These are phyloP conservation scores for Yponomeuta sedellus DNA, from an alignment of 2,888 invertebrate genomes.

Conservation along the genomic window DNA sequence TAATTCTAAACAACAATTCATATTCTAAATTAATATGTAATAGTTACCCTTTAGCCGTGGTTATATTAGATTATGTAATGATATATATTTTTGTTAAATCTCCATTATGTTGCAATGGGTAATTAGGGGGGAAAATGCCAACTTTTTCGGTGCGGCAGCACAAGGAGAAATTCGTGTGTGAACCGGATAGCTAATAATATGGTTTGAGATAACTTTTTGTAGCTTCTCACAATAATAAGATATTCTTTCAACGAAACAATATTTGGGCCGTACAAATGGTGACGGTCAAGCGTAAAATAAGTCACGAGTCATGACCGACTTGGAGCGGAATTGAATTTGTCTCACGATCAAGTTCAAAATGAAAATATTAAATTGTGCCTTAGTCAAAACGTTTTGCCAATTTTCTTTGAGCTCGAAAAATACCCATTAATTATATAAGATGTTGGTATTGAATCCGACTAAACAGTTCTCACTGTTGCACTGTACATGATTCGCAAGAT, in stretches of 20 bases:
- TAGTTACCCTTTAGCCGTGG: not conserved
- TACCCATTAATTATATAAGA: not conserved
- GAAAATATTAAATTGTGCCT: conserved; percentile 72
- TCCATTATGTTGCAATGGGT: not conserved
- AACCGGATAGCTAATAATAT: not conserved
- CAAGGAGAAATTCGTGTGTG: not conserved
- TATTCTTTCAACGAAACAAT: not conserved
- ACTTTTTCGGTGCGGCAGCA: not conserved
- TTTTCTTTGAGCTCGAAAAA: not conserved
- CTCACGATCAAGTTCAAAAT: conserved; percentile 56
- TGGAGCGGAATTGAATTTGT: conserved; percentile 2
- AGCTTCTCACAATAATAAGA: not conserved
- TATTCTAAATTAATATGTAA: conserved; percentile 25
- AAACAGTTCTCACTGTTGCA: not conserved
- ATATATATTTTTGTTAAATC: not conserved
- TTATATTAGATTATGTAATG: not conserved
- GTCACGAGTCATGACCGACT: not conserved
- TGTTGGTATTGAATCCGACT: not conserved
- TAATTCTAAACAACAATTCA: conserved; percentile 27
- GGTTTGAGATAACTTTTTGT: not conserved
- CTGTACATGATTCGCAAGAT: not conserved
- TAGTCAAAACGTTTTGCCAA: conserved; percentile 40
- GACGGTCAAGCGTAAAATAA: not conserved
- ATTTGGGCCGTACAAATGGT: not conserved
- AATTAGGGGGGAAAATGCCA: not conserved